Percentiles rank a stretch among this genome's conserved stretches.
phyloP scores from a whole-genome alignment of 2,113 vertebrate genomes.

The Diadophis punctatus region DNA sequence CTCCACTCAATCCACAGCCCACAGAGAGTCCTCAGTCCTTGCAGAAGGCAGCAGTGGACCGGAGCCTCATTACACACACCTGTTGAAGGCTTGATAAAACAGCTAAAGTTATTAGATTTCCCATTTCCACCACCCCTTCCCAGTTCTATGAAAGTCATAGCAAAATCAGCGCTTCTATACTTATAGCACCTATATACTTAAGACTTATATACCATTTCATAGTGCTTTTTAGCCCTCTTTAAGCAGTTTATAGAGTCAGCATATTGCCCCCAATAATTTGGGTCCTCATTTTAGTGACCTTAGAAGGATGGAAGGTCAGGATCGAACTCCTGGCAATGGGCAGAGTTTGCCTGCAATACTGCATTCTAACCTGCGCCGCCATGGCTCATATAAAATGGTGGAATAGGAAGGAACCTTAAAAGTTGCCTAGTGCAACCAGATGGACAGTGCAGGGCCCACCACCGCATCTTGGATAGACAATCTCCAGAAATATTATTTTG shows the following conservation, averaged over 20 bases:
- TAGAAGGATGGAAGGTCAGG: neutral
- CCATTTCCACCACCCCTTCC: neutral
- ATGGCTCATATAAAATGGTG: neutral
- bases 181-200: no score
- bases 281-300: neutral
- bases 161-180: neutral
- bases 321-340: neutral
- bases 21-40: neutral
- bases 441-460: neutral
- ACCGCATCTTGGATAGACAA: neutral
- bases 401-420: neutral
- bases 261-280: neutral
- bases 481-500: neutral
- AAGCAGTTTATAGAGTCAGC: neutral
- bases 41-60: neutral
- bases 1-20: neutral
- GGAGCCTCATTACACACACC: neutral
- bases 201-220: neutral
- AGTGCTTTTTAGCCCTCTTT: neutral
- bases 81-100: neutral
- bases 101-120: neutral
- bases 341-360: neutral
- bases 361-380: no score
- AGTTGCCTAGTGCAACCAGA: neutral
- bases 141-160: neutral